Conservation (phyloP, 2,797 vertebrate genomes). For the Pteropus rufus region DNA sequence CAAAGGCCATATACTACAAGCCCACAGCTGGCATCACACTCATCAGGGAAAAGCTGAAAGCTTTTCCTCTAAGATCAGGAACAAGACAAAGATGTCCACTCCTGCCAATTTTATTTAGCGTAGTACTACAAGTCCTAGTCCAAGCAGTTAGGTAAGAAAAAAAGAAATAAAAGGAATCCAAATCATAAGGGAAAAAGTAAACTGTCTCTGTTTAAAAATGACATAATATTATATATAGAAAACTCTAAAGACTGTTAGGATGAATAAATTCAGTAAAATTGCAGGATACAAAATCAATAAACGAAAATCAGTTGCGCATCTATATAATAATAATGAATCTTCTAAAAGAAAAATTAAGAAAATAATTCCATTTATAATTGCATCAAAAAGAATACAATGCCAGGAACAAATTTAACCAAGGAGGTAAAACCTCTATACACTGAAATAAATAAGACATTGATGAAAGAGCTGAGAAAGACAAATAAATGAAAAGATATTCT, state of each 20-base stretch:
- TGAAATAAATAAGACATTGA: too few species aligned
- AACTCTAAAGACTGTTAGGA: neutral
- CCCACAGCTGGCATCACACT: neutral
- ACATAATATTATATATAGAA: neutral
- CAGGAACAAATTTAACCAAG: neutral
- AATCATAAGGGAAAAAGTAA: neutral
- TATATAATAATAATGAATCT: neutral
- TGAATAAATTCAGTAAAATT: neutral
- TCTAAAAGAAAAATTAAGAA: neutral
- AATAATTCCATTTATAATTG: neutral
- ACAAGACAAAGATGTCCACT: neutral
- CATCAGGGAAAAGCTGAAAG: neutral
- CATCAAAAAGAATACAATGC: neutral
- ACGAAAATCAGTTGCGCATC: neutral
- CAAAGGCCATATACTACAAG: neutral
- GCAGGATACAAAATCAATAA: neutral
- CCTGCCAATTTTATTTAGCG: too few species aligned
- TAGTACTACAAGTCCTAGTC: neutral
- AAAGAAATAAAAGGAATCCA: neutral
- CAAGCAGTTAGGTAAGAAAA: neutral
- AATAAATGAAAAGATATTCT: neutral
- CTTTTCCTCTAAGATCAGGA: neutral
- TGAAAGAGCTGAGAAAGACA: neutral
- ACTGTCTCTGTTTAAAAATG: neutral
- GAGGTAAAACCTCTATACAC: too few species aligned